Evolutionary conservation across 2,888 invertebrate genomes (phyloP).

Genomic region (Ernsta delagoae): DNA sequence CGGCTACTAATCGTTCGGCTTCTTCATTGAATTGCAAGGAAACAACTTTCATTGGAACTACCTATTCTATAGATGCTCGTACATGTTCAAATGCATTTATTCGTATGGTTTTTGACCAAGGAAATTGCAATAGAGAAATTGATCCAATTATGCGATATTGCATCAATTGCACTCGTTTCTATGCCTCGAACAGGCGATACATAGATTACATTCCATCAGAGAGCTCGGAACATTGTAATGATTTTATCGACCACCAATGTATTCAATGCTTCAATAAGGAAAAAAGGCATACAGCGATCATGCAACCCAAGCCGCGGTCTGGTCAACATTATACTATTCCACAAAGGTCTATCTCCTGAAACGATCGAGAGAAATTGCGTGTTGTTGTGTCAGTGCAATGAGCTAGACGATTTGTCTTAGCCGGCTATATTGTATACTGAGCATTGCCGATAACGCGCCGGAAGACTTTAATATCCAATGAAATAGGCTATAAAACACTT

Average conservation of each 20-base stretch:
- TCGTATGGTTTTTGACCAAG: background rate
- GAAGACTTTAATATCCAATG: conserved; percentile 38
- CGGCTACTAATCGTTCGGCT: conserved; percentile 17
- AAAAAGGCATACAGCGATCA: conserved; percentile 36
- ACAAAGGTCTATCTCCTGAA: conserved; percentile 55
- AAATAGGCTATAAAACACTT: conserved; percentile 36
- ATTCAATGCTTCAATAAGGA: conserved; percentile 41
- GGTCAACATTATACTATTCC: conserved; percentile 52
- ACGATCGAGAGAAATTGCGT: conserved; percentile 64
- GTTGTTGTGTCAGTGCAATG: conserved; percentile 54
- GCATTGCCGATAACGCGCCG: conserved; percentile 47
- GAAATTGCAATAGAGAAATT: background rate
- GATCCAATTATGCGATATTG: background rate
- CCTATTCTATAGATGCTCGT: background rate
- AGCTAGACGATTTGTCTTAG: conserved; percentile 60
- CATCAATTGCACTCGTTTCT: conserved; percentile 9
- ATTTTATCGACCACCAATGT: conserved; percentile 34
- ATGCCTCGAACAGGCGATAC: conserved; percentile 5
- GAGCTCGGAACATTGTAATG: conserved; percentile 23
- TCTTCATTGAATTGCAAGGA: conserved; percentile 27
- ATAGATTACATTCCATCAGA: conserved; percentile 28
- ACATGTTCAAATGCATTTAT: too few relatives aligned
- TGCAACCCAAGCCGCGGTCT: conserved; percentile 45
- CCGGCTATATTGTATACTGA: conserved; percentile 54
- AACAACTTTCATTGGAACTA: conserved; percentile 28